Conservation (phyloP, 1,140 invertebrate species). For the Halictus rubicundus region DNA sequence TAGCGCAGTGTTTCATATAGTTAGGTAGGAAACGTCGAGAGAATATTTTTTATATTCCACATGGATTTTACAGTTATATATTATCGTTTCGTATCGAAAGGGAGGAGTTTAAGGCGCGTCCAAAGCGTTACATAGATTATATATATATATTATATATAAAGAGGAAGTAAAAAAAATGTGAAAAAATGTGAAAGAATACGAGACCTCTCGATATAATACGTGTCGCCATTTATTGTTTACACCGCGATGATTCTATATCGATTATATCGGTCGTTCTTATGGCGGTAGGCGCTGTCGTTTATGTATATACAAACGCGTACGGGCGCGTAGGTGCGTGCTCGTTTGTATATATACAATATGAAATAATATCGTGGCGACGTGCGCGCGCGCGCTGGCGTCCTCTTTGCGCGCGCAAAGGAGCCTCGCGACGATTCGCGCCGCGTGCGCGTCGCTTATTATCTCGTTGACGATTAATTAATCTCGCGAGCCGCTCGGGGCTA, state of each 20-base stretch:
- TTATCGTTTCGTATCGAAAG: slow-evolving; percentile 65
- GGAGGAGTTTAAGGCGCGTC: slow-evolving; percentile 62
- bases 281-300: slow-evolving; percentile 60
- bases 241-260: slow-evolving; percentile 60
- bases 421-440: background rate
- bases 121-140: slow-evolving; percentile 59
- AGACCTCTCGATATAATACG: slow-evolving; percentile 60
- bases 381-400: background rate
- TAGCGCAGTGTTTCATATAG: slow-evolving; percentile 67
- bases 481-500: slow-evolving; percentile 15
- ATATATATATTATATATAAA: slow-evolving; percentile 54
- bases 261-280: slow-evolving; percentile 58
- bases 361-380: slow-evolving; percentile 15
- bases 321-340: background rate
- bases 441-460: slow-evolving; percentile 47
- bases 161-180: too few relatives aligned
- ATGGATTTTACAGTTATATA: slow-evolving; percentile 72
- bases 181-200: slow-evolving; percentile 10
- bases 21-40: slow-evolving; percentile 67
- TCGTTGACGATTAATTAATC: slow-evolving; percentile 59
- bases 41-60: slow-evolving; percentile 74
- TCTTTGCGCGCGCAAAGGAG: too few relatives aligned
- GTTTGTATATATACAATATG: slow-evolving; percentile 46
- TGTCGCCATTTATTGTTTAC: slow-evolving; percentile 64
- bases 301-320: slow-evolving; percentile 56